phyloP scores from a whole-genome alignment of 2,888 invertebrate species.

The Balanococcus diminutus region DNA sequence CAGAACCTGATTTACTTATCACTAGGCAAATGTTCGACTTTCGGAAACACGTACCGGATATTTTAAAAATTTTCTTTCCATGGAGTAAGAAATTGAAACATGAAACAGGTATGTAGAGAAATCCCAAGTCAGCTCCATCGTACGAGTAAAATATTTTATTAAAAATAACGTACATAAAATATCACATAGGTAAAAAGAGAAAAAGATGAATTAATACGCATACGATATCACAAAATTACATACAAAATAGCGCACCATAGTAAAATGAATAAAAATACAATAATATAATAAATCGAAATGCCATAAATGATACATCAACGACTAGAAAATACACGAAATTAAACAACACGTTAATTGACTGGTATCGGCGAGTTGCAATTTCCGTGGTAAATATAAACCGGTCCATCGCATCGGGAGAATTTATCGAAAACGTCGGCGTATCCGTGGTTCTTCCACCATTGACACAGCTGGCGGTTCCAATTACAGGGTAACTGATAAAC shows the following conservation, averaged over 20 bases:
- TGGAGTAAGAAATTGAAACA: background rate
- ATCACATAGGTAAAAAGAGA: background rate
- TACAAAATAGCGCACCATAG: background rate
- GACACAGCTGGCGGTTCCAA: constrained; percentile 82
- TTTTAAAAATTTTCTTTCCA: background rate
- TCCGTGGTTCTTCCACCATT: constrained; percentile 80
- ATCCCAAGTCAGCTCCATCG: no score
- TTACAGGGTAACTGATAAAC: constrained; percentile 76
- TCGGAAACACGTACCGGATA: background rate
- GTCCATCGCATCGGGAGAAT: constrained; percentile 73
- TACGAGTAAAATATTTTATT: background rate
- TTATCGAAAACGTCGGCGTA: constrained; percentile 74
- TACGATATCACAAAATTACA: background rate
- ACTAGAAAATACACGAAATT: background rate
- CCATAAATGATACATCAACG: background rate
- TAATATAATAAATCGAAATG: background rate
- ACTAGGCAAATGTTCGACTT: background rate
- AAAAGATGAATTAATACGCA: background rate
- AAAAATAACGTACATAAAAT: background rate
- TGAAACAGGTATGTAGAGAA: background rate
- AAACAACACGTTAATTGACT: constrained; percentile 42
- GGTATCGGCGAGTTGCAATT: constrained; percentile 78
- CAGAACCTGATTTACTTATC: background rate
- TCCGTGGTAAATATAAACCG: constrained; percentile 74
- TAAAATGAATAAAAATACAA: background rate